phyloP scores from a whole-genome alignment of 2,888 invertebrate species.

The Microdon myrmicae region DNA sequence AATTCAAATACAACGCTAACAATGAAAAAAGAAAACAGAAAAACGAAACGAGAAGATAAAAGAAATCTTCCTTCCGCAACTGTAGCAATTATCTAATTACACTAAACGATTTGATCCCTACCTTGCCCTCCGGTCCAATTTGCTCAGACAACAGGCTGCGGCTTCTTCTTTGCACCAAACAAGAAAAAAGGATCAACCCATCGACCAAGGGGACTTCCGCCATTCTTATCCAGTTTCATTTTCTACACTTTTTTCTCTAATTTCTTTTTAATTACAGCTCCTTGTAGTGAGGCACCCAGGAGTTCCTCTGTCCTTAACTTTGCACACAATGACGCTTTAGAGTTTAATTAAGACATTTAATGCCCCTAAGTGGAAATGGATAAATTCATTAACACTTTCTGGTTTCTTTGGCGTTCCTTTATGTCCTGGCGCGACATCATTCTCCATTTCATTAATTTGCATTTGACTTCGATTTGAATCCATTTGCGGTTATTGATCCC shows the following conservation, averaged over 20 bases:
- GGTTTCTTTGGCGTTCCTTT: too few species aligned
- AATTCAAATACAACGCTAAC: conserved; percentile 15
- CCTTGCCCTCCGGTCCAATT: conserved; percentile 4
- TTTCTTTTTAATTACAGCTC: conserved; percentile 5
- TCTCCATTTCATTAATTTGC: conserved; percentile 4
- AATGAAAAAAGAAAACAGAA: conserved; percentile 5
- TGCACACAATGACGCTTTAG: conserved; percentile 24
- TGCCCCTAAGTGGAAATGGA: conserved; percentile 41
- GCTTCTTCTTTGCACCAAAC: conserved; percentile 1
- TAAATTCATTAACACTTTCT: conserved; percentile 29
- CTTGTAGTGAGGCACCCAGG: too few species aligned
- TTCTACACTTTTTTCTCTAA: conserved; percentile 1
- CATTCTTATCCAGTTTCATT: too few species aligned
- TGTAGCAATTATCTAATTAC: conserved; percentile 33
- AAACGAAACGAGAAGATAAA: background rate
- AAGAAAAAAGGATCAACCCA: background rate
- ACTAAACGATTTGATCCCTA: conserved; percentile 27
- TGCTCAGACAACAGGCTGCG: conserved; percentile 35
- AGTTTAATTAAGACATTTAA: conserved; percentile 47
- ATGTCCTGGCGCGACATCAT: background rate
- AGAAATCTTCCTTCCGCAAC: background rate
- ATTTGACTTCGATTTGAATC: background rate
- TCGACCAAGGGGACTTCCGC: too few species aligned
- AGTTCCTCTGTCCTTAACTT: background rate
- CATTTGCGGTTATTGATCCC: conserved; percentile 20